These are phyloP conservation scores for Cyphomyrus plagiostoma DNA, from an alignment of 2,113 vertebrate species.

Conservation along the genomic window DNA sequence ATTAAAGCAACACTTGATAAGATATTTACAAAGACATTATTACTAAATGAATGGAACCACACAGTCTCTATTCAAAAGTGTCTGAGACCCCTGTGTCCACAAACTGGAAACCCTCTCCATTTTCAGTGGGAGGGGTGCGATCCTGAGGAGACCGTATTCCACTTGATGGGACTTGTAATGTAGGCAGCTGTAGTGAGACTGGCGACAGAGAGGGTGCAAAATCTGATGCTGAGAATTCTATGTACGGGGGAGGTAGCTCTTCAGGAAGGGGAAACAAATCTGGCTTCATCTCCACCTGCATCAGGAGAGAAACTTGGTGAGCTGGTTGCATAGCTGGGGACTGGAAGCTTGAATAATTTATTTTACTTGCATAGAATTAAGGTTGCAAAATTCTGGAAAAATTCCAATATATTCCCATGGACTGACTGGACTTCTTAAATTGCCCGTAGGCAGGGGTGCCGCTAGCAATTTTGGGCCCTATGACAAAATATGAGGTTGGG, in stretches of 20 bases:
- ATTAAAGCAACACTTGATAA: not conserved
- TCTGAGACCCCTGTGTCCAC: not conserved
- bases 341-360: not conserved
- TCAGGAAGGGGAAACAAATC: conserved; percentile 2
- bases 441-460: too few relatives aligned
- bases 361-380: not conserved
- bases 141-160: not conserved
- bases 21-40: not conserved
- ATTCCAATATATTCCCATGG: not conserved
- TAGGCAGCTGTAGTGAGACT: not conserved
- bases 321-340: not conserved
- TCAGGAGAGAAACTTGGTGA: not conserved
- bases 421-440: too few relatives aligned
- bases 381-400: not conserved
- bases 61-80: not conserved
- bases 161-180: not conserved
- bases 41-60: not conserved
- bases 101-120: not conserved
- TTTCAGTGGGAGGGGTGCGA: not conserved
- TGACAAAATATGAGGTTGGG: too few relatives aligned
- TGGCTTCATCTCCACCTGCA: conserved; percentile 23
- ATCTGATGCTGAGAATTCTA: not conserved
- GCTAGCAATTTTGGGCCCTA: too few relatives aligned
- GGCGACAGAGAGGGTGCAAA: not conserved
- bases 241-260: conserved; percentile 8